Evolutionary conservation across 2,888 invertebrate genomes (phyloP).

Genomic region (Meganola albula): DNA sequence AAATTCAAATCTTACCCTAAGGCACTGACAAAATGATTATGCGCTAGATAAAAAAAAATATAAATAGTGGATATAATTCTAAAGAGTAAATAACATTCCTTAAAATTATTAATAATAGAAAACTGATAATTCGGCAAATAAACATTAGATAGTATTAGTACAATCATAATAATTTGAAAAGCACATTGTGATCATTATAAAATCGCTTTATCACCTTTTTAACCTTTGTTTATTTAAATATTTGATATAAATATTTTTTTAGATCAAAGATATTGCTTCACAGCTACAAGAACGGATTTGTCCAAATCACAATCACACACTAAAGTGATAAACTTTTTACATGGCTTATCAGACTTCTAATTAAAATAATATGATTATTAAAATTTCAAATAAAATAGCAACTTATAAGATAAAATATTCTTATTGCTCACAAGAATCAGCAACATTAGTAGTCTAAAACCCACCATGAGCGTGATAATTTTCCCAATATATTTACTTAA

Average conservation of each 20-base stretch:
- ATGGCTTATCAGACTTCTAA: too few species aligned
- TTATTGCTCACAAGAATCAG: too few species aligned
- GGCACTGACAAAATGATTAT: conserved; percentile 71
- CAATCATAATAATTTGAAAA: too few species aligned
- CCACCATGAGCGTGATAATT: too few species aligned
- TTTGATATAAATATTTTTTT: conserved; percentile 16
- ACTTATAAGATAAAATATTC: too few species aligned
- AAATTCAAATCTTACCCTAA: conserved; percentile 65
- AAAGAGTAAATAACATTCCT: conserved; percentile 70
- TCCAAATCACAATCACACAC: conserved; percentile 18
- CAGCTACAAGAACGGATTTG: conserved; percentile 16
- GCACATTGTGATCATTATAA: conserved; percentile 14
- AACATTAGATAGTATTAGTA: conserved; percentile 33
- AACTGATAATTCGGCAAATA: conserved; percentile 51
- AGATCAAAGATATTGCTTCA: conserved; percentile 20
- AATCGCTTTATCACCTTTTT: conserved; percentile 15
- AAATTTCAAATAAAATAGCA: too few species aligned
- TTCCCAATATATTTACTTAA: too few species aligned
- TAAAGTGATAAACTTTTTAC: too few species aligned
- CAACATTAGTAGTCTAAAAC: too few species aligned
- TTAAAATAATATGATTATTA: too few species aligned
- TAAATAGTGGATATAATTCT: conserved; percentile 58
- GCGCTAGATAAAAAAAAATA: conserved; percentile 56
- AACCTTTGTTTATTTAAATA: conserved; percentile 11
- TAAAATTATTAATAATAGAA: conserved; percentile 56